Evolutionary conservation across 2,113 vertebrate species (phyloP).

Genomic region (Leptobrachium leishanense): DNA sequence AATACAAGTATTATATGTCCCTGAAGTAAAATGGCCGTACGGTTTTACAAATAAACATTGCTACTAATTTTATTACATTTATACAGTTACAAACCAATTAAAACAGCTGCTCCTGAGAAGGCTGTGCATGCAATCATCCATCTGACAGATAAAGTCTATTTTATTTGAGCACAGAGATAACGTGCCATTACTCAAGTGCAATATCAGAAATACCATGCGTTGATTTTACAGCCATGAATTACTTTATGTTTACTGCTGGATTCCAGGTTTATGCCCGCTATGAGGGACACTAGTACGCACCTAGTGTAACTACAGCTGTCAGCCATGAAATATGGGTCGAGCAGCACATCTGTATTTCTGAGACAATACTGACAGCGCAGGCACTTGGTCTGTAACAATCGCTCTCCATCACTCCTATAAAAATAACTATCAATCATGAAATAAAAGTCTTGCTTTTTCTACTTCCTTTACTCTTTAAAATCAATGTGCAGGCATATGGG

Average conservation of each 20-base stretch:
- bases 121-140: background rate
- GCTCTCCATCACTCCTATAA: slow-evolving; percentile 43
- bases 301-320: slow-evolving; percentile 17
- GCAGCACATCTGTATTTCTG: slow-evolving; percentile 41
- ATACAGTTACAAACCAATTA: too few relatives aligned
- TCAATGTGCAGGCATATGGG: slow-evolving; percentile 32
- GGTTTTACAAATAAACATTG: too few relatives aligned
- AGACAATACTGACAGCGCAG: slow-evolving; percentile 38
- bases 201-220: background rate
- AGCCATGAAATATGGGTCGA: slow-evolving; percentile 15
- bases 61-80: too few relatives aligned
- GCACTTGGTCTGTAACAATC: slow-evolving; percentile 41
- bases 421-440: slow-evolving; percentile 39
- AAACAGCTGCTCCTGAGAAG: too few relatives aligned
- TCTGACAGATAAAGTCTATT: background rate
- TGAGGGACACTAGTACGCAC: slow-evolving; percentile 9
- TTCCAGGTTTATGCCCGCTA: slow-evolving; percentile 2
- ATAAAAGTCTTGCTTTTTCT: slow-evolving; percentile 27
- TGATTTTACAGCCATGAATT: background rate
- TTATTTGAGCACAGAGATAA: background rate
- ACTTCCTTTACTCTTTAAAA: slow-evolving; percentile 21
- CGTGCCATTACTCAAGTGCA: background rate
- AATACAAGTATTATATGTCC: too few relatives aligned
- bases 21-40: too few relatives aligned
- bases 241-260: slow-evolving; percentile 10